phyloP scores from a whole-genome alignment of 1,140 invertebrate genomes.

The Diorhabda sublineata region DNA sequence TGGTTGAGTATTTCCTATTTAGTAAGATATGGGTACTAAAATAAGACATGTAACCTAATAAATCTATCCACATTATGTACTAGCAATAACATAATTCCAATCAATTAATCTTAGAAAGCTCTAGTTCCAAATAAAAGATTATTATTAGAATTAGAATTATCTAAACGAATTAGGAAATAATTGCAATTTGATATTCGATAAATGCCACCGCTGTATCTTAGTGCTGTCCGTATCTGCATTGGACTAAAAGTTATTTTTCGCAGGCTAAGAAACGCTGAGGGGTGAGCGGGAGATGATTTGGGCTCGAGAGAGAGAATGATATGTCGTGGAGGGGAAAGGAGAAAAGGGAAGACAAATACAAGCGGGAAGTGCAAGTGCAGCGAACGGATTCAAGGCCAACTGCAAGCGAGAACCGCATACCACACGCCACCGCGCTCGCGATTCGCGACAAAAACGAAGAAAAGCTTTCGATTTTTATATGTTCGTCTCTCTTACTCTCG shows the following conservation, averaged over 20 bases:
- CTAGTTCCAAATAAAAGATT: no score
- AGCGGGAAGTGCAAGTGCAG: slow-evolving; percentile 46
- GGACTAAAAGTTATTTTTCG: slow-evolving; percentile 1
- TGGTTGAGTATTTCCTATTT: no score
- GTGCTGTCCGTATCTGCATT: neutral
- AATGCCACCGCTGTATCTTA: no score
- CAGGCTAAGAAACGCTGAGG: neutral
- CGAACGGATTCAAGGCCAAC: slow-evolving; percentile 45
- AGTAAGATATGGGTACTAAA: no score
- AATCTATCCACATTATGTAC: no score
- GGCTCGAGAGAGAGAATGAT: neutral
- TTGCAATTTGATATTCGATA: no score
- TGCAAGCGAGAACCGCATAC: slow-evolving; percentile 16
- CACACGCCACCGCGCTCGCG: slow-evolving; percentile 37
- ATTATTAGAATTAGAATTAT: no score
- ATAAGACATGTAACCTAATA: no score
- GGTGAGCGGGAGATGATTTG: neutral
- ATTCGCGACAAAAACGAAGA: slow-evolving; percentile 4
- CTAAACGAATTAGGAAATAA: no score
- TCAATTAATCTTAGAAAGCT: no score
- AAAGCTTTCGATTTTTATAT: neutral
- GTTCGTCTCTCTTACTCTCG: neutral
- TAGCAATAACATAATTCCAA: no score
- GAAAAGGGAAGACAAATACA: slow-evolving; percentile 9
- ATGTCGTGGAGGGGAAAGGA: neutral